Percentiles rank a stretch among this genome's conserved stretches.
phyloP scores from a whole-genome alignment of 2,113 vertebrate species.

The Pogona vitticeps region DNA sequence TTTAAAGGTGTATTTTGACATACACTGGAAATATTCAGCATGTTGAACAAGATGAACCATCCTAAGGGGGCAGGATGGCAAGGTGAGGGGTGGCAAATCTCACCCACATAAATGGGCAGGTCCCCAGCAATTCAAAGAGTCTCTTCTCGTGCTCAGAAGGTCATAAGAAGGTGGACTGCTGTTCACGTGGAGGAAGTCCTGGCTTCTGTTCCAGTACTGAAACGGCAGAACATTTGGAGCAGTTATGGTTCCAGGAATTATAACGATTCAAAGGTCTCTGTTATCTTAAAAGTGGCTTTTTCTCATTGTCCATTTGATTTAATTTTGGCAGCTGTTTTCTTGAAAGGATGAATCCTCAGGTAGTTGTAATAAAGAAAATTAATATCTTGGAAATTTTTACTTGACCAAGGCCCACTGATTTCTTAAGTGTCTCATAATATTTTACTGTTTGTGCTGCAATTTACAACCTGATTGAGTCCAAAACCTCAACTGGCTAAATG shows the following conservation, averaged over 20 bases:
- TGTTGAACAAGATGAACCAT: too few relatives aligned
- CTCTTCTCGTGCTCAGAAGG: too few relatives aligned
- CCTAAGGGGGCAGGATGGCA: too few relatives aligned
- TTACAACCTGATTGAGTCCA: constrained; percentile 35
- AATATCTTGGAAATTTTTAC: constrained; percentile 17
- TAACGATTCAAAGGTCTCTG: not conserved
- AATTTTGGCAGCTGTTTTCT: not conserved
- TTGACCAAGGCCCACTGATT: constrained; percentile 6
- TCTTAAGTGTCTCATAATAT: constrained; percentile 22
- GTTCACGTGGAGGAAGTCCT: too few relatives aligned
- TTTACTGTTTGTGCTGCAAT: constrained; percentile 14
- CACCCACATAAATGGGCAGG: too few relatives aligned
- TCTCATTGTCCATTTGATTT: not conserved
- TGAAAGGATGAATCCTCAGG: not conserved
- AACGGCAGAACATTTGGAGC: not conserved
- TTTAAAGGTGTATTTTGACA: too few relatives aligned
- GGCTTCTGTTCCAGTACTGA: not conserved
- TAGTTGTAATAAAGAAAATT: not conserved
- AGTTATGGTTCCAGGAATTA: not conserved
- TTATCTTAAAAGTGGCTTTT: not conserved
- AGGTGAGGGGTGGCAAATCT: too few relatives aligned
- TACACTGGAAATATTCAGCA: too few relatives aligned
- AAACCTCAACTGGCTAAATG: constrained; percentile 34
- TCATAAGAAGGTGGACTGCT: too few relatives aligned
- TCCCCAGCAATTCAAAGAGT: too few relatives aligned